Percentiles rank a stretch among this genome's conserved stretches.
Conservation (phyloP, 2,888 invertebrate genomes). For the Lamproptera curius region DNA sequence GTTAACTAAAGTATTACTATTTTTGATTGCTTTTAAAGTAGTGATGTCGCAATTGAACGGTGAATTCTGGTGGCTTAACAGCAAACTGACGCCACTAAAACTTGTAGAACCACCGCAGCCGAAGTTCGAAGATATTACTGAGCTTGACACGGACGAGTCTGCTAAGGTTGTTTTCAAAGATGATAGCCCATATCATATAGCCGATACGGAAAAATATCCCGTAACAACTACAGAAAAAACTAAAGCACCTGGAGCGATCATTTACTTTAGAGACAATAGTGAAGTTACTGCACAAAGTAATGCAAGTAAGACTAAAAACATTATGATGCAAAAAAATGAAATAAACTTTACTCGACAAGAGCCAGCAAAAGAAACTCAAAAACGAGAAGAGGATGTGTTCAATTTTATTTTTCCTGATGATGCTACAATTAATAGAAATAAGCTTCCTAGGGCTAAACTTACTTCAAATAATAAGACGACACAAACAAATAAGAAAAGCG, state of each 20-base stretch:
- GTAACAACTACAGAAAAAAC: conserved; percentile 1
- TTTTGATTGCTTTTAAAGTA: conserved; percentile 35
- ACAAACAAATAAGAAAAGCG: conserved; percentile 19
- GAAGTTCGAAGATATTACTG: conserved; percentile 47
- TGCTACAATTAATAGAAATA: conserved; percentile 15
- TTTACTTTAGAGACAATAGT: conserved; percentile 29
- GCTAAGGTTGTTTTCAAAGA: conserved; percentile 54
- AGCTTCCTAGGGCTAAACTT: conserved; percentile 6
- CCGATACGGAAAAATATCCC: conserved; percentile 16
- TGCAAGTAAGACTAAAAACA: conserved; percentile 1
- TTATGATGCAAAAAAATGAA: conserved; percentile 1
- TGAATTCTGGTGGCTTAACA: conserved; percentile 66
- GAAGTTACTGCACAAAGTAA: conserved; percentile 14
- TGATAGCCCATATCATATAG: conserved; percentile 23
- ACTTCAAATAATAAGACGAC: conserved; percentile 13
- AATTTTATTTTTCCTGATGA: conserved; percentile 42
- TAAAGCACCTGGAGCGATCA: conserved; percentile 16
- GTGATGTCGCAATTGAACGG: conserved; percentile 53
- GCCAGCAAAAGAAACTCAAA: conserved; percentile 21
- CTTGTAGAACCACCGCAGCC: conserved; percentile 41
- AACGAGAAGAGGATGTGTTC: conserved; percentile 35
- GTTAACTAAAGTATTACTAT: conserved; percentile 35
- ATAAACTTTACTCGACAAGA: conserved; percentile 13
- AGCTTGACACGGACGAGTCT: conserved; percentile 58
- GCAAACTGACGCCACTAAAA: conserved; percentile 44